Evolutionary conservation across 2,888 invertebrate species (phyloP), one percentile per base, ranked within the genome.

Genomic region (Boloria selene): DNA sequence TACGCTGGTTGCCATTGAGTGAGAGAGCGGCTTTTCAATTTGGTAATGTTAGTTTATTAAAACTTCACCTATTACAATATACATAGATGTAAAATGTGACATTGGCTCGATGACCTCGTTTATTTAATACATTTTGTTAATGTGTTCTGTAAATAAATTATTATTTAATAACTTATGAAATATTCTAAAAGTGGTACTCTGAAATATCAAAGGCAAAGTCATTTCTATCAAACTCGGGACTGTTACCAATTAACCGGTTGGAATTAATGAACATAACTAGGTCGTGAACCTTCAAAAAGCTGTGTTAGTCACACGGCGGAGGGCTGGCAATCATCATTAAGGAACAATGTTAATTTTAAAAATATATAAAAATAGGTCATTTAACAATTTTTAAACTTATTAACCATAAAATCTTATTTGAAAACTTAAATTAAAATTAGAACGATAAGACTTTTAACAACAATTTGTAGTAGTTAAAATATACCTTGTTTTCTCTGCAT

Each of bases 401-500:
- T 44, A 13, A 17, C n/a, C 13, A n/a, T 44, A 18, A 13, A 31
- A 22, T 45, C 22, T 45, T 22, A 44, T n/a, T 26, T 45, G n/a
- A 22, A 13, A 13, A n/a, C n/a, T 45, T 10, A 4, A 56, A 56
- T 45, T 45, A 56, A 16, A 45, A 56, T 22, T 22, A 18, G 22
- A 10, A 16, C 18, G 55, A 62, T 16, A 42, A 49, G 49, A 49
- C 54, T 45, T 56, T 56, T 56, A 22, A 13, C 3, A 56, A 56
- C 56, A 51, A 55, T 52, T 61, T 52, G 26, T 16, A 61, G 18
- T 54, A 45, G 26, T 53, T 61, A 58, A 66, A 64, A 59, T 65
- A 17, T 52, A 44, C 63, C 64, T 69, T 70, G 56, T 73, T 68
- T 71, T 72, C 69, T 71, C 76, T 76, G 77, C 77, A 77, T 72